phyloP scores from a whole-genome alignment of 2,888 invertebrate species.

The Orthosia cruda region DNA sequence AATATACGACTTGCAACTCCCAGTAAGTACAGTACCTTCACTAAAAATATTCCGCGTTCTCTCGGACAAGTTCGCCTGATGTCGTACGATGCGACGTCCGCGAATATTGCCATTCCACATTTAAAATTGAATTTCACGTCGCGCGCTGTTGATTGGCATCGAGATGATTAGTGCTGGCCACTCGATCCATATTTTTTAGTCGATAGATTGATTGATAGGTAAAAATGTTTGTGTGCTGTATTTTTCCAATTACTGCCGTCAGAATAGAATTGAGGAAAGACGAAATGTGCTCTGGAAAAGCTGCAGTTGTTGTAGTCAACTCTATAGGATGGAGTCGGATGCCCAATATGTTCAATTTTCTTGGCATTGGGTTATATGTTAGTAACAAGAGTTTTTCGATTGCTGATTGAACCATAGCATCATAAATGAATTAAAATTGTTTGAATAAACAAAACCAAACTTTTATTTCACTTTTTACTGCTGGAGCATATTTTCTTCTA shows the following conservation, averaged over 20 bases:
- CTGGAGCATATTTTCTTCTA: neutral
- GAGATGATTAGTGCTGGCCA: conserved; percentile 45
- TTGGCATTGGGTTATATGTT: no score
- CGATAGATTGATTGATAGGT: conserved; percentile 26
- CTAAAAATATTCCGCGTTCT: conserved; percentile 30
- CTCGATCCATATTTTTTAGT: conserved; percentile 15
- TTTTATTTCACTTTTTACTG: no score
- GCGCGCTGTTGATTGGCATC: conserved; percentile 50
- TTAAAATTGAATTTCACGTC: conserved; percentile 65
- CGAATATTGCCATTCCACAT: conserved; percentile 53
- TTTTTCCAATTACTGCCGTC: no score
- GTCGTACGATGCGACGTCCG: conserved; percentile 45
- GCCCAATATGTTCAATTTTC: neutral
- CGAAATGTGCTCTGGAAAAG: neutral
- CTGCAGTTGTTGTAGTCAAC: no score
- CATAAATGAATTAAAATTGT: no score
- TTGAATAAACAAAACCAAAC: no score
- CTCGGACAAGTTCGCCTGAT: conserved; percentile 44
- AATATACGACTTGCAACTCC: neutral
- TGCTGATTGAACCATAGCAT: no score
- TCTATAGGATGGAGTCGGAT: no score
- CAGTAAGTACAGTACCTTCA: conserved; percentile 1
- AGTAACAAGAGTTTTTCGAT: no score
- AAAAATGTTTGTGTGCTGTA: neutral
- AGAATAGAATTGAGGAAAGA: neutral